Percentiles rank a stretch among this genome's conserved stretches.
These are phyloP conservation scores for Hassar affinis DNA, from an alignment of 2,113 vertebrate genomes.

Conservation along the genomic window DNA sequence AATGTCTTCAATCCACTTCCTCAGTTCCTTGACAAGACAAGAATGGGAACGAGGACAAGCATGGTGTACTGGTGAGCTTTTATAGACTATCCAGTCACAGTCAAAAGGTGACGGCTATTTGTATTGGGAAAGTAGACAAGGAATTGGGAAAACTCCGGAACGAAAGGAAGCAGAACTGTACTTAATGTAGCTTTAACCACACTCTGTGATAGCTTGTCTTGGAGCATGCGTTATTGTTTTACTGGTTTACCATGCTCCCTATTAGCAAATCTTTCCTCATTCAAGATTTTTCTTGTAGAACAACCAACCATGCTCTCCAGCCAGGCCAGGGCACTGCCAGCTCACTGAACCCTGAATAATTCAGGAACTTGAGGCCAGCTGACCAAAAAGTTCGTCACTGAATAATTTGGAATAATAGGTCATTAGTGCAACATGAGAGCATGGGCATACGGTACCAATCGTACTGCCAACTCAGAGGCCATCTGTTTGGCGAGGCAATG, in stretches of 20 bases:
- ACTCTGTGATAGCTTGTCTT: not conserved
- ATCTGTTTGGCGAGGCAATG: constrained; percentile 33
- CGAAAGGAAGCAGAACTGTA: not conserved
- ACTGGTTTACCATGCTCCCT: not conserved
- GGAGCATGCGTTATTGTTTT: not conserved
- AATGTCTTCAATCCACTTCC: not conserved
- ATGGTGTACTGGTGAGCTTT: not conserved
- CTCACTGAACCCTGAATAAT: constrained; percentile 1
- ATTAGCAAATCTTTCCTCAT: not conserved
- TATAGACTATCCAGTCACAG: not conserved
- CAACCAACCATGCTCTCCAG: not conserved
- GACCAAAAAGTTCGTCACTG: not conserved
- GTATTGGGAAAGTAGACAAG: not conserved
- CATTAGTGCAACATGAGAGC: constrained; percentile 40
- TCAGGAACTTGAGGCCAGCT: not conserved
- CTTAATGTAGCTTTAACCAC: not conserved
- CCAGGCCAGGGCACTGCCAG: not conserved
- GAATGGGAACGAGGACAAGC: not conserved
- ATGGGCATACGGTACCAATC: constrained; percentile 21
- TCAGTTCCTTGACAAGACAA: not conserved
- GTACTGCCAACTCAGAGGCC: constrained; percentile 56
- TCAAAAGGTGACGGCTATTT: not conserved
- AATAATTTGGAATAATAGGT: constrained; percentile 37
- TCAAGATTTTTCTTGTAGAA: not conserved
- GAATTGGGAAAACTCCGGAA: not conserved